Conservation (phyloP, 2,113 vertebrate species). For the Orientallactaga bullata region DNA sequence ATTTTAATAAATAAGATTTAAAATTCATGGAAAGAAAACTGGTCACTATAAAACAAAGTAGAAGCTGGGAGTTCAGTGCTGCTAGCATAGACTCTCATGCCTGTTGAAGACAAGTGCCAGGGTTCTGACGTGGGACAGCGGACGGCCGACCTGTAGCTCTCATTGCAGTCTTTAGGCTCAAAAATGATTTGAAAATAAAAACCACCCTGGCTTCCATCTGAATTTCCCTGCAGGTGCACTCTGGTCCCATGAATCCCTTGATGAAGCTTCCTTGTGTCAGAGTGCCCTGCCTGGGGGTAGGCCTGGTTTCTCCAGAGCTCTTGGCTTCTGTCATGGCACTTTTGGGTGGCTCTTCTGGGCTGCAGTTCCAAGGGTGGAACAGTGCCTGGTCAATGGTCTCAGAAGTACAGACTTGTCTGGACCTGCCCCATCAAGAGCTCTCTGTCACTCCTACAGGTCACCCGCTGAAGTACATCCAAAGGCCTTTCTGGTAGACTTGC, state of each 20-base stretch:
- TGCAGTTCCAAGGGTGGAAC: not conserved
- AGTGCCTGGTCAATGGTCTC: not conserved
- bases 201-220: not conserved
- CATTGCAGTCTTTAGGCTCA: not conserved
- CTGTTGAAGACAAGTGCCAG: not conserved
- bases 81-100: not conserved
- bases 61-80: not conserved
- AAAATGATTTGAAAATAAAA: not conserved
- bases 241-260: not conserved
- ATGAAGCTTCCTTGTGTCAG: not conserved
- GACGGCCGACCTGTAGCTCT: no score
- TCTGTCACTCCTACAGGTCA: rapidly evolving
- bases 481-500: not conserved
- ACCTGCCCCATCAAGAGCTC: rapidly evolving
- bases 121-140: no score
- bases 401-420: no score
- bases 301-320: not conserved
- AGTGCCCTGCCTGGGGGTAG: not conserved
- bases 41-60: not conserved
- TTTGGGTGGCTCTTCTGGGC: not conserved
- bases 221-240: rapidly evolving
- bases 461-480: rapidly evolving
- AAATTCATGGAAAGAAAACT: not conserved
- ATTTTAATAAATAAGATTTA: not conserved
- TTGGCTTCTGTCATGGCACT: rapidly evolving